A percentile compares a stretch with the other conserved stretches of the same genome.
Conservation (phyloP, 2,888 invertebrate species). For the Spisula subtruncata region DNA sequence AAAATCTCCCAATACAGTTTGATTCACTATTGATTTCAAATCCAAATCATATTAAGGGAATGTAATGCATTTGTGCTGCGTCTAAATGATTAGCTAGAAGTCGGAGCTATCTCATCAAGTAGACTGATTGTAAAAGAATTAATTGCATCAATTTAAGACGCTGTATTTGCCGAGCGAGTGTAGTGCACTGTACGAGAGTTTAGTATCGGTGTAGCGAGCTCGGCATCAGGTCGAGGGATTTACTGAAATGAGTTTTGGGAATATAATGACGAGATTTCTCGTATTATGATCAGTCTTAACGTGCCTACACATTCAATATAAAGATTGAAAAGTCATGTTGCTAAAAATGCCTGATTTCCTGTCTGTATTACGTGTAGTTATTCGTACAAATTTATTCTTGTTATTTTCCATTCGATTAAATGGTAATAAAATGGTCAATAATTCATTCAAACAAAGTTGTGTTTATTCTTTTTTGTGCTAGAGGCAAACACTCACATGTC, state of each 20-base stretch:
- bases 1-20: constrained; percentile 50
- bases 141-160: constrained; percentile 62
- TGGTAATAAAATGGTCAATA: neutral
- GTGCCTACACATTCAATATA: constrained; percentile 42
- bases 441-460: neutral
- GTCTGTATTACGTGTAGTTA: neutral
- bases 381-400: neutral
- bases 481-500: neutral
- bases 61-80: constrained; percentile 63
- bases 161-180: constrained; percentile 14
- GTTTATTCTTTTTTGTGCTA: neutral
- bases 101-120: constrained; percentile 28
- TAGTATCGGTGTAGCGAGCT: neutral
- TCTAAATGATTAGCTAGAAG: constrained; percentile 52
- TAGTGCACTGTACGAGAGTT: neutral
- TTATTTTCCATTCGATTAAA: neutral
- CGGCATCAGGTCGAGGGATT: neutral
- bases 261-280: constrained; percentile 9
- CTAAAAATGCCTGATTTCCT: constrained; percentile 14
- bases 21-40: constrained; percentile 68
- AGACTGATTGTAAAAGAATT: constrained; percentile 57
- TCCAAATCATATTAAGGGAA: constrained; percentile 62
- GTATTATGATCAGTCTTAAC: constrained; percentile 2
- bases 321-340: constrained; percentile 36
- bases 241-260: constrained; percentile 4